These are phyloP conservation scores for Varanus komodoensis DNA, from an alignment of 2,113 vertebrate genomes.

Conservation along the genomic window DNA sequence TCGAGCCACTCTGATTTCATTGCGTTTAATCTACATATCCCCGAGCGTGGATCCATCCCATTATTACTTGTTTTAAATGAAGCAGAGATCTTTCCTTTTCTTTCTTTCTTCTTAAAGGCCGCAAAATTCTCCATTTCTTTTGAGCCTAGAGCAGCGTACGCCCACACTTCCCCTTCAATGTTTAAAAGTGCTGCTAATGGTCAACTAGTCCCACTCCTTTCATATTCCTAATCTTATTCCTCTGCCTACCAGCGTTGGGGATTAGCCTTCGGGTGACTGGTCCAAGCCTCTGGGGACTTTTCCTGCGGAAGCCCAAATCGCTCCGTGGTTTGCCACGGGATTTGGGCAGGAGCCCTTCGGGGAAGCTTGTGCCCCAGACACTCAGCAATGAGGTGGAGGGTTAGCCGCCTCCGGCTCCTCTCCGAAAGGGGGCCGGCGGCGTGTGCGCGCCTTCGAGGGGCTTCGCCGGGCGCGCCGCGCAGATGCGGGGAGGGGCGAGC, in stretches of 20 bases:
- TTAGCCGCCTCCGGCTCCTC: neutral
- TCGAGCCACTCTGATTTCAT: neutral
- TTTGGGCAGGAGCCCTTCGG: neutral
- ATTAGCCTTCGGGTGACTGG: neutral
- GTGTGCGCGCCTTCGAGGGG: neutral
- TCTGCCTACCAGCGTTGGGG: neutral
- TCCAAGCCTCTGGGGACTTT: neutral
- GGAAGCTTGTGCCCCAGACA: too few relatives aligned
- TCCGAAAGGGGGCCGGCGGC: too few relatives aligned
- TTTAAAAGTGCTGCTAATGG: neutral
- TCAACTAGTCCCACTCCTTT: neutral
- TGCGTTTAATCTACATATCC: neutral
- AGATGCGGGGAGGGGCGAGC: too few relatives aligned
- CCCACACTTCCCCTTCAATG: neutral
- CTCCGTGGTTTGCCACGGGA: neutral
- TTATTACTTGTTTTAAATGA: neutral
- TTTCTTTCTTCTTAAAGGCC: too few relatives aligned
- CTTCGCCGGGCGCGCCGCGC: neutral
- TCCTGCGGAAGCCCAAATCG: neutral
- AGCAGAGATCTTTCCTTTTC: neutral
- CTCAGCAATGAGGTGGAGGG: neutral
- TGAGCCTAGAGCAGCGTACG: neutral
- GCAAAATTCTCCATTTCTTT: neutral
- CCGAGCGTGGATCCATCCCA: neutral
- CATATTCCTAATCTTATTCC: too few relatives aligned